Evolutionary conservation across 2,888 invertebrate species (phyloP), one percentile per base, ranked within the genome.

Genomic region (Dryomyza anilis): DNA sequence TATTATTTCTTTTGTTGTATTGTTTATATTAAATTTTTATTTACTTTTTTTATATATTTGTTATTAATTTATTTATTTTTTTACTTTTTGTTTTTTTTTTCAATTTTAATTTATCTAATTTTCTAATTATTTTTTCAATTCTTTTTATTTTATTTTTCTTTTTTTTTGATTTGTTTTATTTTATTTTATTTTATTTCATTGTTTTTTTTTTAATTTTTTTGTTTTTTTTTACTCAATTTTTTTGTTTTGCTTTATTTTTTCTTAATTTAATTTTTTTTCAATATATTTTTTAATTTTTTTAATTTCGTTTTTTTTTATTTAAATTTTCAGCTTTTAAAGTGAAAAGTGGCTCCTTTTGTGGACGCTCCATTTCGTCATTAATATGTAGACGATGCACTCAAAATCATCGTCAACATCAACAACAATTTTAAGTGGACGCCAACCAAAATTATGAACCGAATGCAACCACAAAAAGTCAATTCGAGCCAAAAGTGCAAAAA

Each of bases 371-470:
- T n/a, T n/a, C n/a, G n/a, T n/a, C n/a, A n/a, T n/a, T n/a, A n/a
- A n/a, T n/a, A n/a, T n/a, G n/a, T n/a, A n/a, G n/a, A n/a, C n/a
- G n/a, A n/a, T n/a, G n/a, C n/a, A n/a, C n/a, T n/a, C n/a, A n/a
- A n/a, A n/a, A n/a, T n/a, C n/a, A n/a, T n/a, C n/a, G n/a, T n/a
- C 43, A 58, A 45, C 36, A 45, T 2, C 50, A 56, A 46, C 61
- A 65, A 58, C 33, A 62, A 55, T 66, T 57, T 56, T 43, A 63
- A 63, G 59, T 60, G 66, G 55, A 55, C 36, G 27, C 27, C 61
- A 52, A 59, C 57, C 67, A 61, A 64, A 67, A 67, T 58, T 56
- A 63, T 63, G 63, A 56, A 63, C 63, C 57, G 56, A 56, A 56
- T 59, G 43, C 52, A 52, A 46, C 58, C 53, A 27, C 64, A 64